Evolutionary conservation across 2,113 vertebrate genomes (phyloP), one percentile per base, ranked within the genome.

Genomic region (Lagenorhynchus albirostris): DNA sequence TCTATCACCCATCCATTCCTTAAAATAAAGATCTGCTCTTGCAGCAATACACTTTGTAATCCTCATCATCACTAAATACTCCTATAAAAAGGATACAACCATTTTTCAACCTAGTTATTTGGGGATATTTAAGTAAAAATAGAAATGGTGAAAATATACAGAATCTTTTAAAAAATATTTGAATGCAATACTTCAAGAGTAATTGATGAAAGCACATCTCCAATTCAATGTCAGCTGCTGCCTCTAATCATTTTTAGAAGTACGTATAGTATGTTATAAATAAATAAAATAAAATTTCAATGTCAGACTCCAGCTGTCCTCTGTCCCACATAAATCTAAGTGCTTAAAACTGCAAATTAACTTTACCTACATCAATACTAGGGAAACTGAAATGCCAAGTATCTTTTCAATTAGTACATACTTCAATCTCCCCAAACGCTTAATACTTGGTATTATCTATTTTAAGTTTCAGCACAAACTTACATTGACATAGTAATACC

Each of bases 271-370:
- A 63, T 23, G 80, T 84, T 73, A 74, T 68, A 73, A 97, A 87
- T 79, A 82, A 96, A 82, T 79, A 90, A 88, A 97, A 68, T 80
- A 95, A 91, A 84, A 81, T 63, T 77, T 87, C 29, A 67, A 13
- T 85, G 11, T 89, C 77, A 91, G 23, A 44, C 17, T 73, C 74
- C n/a, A 94, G 77, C 53, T 86, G n/a, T 91, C n/a, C 41, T 95
- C 23, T 94, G 36, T 77, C 25, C 38, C 44, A 38, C 47, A 90
- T 70, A 80, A 88, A 60, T 88, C 36, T 26, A 80, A 83, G 38
- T 76, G 41, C 73, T 94, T 62, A 62, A 95, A 63, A 89, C 81
- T 89, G 7, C 29, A 96, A 79, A 82, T 90, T 94, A 92, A 55
- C 18, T 86, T 96, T 82, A 23, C 26, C 26, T 76, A 90, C 8